Evolutionary conservation across 2,113 vertebrate species (phyloP).

Genomic region (Calyptomena viridis): DNA sequence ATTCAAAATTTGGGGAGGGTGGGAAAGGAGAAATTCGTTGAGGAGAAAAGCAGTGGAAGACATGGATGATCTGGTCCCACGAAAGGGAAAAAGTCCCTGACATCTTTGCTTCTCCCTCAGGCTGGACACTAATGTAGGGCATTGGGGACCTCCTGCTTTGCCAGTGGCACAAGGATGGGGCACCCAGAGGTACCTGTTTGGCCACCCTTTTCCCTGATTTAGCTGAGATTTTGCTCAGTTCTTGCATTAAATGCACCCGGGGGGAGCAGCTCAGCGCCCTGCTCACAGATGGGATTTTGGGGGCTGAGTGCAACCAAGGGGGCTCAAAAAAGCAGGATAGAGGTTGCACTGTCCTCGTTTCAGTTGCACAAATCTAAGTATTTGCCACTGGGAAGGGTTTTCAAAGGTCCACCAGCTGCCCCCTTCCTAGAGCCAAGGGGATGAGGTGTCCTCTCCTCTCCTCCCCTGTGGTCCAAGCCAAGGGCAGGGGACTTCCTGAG

Average conservation of each 20-base stretch:
- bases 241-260: accelerated
- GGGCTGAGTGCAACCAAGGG: accelerated
- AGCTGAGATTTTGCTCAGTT: background rate
- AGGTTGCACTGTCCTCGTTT: background rate
- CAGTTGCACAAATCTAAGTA: background rate
- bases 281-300: background rate
- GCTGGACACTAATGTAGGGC: accelerated
- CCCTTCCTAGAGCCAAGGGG: background rate
- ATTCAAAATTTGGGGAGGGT: background rate
- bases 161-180: accelerated
- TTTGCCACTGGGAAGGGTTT: background rate
- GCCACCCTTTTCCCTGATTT: background rate
- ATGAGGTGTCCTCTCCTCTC: background rate
- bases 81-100: background rate
- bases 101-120: background rate
- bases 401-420: background rate
- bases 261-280: accelerated
- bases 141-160: background rate
- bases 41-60: background rate
- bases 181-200: background rate
- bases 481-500: background rate
- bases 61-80: accelerated
- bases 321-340: background rate
- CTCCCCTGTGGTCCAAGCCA: accelerated
- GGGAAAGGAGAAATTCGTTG: background rate